Evolutionary conservation across 2,888 invertebrate genomes (phyloP).

Genomic region (Latrodectus elegans): DNA sequence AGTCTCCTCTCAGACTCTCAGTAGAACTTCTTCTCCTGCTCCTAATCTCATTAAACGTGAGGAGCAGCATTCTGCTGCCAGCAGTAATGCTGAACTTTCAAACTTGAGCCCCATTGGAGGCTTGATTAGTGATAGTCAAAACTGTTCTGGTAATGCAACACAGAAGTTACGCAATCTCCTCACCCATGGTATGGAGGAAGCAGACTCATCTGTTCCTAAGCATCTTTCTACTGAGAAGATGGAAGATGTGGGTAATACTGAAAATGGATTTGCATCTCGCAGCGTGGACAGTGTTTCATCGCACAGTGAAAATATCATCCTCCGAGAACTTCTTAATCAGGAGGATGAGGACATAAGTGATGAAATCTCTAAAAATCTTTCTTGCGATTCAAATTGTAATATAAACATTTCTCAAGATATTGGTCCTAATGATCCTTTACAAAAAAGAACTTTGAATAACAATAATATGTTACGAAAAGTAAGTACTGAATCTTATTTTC

Average conservation of each 20-base stretch:
- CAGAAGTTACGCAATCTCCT: slow-evolving; percentile 79
- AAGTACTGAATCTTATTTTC: neutral
- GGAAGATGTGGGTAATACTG: slow-evolving; percentile 22
- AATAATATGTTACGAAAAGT: slow-evolving; percentile 78
- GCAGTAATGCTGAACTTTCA: slow-evolving; percentile 28
- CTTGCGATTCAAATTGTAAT: slow-evolving; percentile 62
- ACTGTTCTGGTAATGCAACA: slow-evolving; percentile 32
- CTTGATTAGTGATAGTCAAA: slow-evolving; percentile 36
- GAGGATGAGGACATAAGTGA: slow-evolving; percentile 80
- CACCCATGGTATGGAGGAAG: slow-evolving; percentile 66
- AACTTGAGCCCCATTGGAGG: slow-evolving; percentile 48
- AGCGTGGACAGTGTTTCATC: slow-evolving; percentile 30
- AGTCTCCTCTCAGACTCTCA: slow-evolving; percentile 47
- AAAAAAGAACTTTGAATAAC: slow-evolving; percentile 63
- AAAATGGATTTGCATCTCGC: slow-evolving; percentile 35
- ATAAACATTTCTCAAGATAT: slow-evolving; percentile 30
- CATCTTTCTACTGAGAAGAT: slow-evolving; percentile 37
- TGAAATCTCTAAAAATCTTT: slow-evolving; percentile 72
- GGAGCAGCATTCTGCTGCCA: slow-evolving; percentile 23
- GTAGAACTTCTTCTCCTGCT: slow-evolving; percentile 57
- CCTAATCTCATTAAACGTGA: slow-evolving; percentile 44
- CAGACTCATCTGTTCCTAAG: slow-evolving; percentile 64
- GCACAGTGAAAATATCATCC: slow-evolving; percentile 75
- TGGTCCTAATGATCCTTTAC: slow-evolving; percentile 50
- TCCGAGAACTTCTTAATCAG: slow-evolving; percentile 80